Base-by-base conservation (phyloP, 2,113 vertebrate species). In the Dunckerocampus dactyliophorus region DNA sequence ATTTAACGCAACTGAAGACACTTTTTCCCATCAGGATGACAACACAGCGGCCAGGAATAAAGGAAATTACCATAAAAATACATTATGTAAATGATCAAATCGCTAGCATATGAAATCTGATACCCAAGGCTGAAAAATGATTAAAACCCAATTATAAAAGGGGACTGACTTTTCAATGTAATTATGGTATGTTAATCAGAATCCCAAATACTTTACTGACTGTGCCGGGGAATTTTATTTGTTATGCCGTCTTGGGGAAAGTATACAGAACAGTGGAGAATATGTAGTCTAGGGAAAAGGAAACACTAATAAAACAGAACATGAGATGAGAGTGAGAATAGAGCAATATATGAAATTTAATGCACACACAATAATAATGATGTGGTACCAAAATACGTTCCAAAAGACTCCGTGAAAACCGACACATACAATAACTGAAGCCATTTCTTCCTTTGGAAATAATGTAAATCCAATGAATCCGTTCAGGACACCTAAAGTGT, bases 21-120 rank as follows among this genome's bases (percentile, higher is more conserved):
- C 65, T 17, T 21, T 19, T 0, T 52, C 28, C 70, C 53, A 71
- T 72, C 65, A 51, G 22, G 47, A 64, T 59, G 22, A 69, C 28
- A 39, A 58, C 59, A 49, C 37, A 54, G n/a, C 51, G 39, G 72
- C 24, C 21, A 4, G 8, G 28, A 47, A 69, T 69, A 10, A 57
- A 31, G 31, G 16, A 6, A 55, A 45, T 51, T 17, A 47, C 16
- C 3, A 8, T 46, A 24, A 24, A 45, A 46, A 16, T 20, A 24
- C 14, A 24, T 24, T 43, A 57, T 55, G 52, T 57, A 22, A 57
- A 57, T 45, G 37, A 57, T 11, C 20, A 20, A 51, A 57, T 52
- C 48, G 1, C 11, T 19, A 16, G 17, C 54, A 59, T 59, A 42
- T 37, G 34, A 12, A 39, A 55, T 37, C 31, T 39, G 31, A 55